These are phyloP conservation scores for Apeira syringaria DNA, from an alignment of 2,888 invertebrate species.

Conservation along the genomic window DNA sequence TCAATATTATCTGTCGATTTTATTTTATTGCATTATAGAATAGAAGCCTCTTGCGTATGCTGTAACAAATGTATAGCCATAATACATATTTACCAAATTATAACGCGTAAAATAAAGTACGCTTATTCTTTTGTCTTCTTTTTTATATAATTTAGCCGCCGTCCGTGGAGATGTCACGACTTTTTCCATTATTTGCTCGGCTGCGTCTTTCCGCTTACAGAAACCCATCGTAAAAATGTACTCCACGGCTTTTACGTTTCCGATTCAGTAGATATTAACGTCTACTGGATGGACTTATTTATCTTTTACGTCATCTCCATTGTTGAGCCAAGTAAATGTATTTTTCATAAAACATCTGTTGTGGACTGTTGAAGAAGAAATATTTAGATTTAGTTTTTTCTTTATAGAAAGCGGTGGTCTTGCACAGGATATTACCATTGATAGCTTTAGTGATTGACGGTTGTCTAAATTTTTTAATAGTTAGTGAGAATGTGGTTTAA, in stretches of 20 bases:
- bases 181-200: slow-evolving; percentile 30
- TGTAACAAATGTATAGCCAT: no score
- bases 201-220: slow-evolving; percentile 24
- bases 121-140: not conserved
- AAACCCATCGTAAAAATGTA: slow-evolving; percentile 18
- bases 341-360: not conserved
- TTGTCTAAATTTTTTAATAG: no score
- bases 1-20: no score
- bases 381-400: no score
- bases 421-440: no score
- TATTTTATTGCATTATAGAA: no score
- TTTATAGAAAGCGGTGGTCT: no score
- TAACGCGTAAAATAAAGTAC: not conserved
- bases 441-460: no score
- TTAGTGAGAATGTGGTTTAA: no score
- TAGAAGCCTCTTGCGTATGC: no score
- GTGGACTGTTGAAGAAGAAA: not conserved
- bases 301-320: not conserved
- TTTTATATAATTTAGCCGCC: slow-evolving; percentile 1
- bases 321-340: not conserved
- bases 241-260: slow-evolving; percentile 11
- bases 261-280: slow-evolving; percentile 9
- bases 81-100: no score
- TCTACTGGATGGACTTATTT: not conserved
- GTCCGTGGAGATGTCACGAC: slow-evolving; percentile 24